Evolutionary conservation across 2,888 invertebrate genomes (phyloP), one percentile per base, ranked within the genome.

Genomic region (Nowickia ferox): DNA sequence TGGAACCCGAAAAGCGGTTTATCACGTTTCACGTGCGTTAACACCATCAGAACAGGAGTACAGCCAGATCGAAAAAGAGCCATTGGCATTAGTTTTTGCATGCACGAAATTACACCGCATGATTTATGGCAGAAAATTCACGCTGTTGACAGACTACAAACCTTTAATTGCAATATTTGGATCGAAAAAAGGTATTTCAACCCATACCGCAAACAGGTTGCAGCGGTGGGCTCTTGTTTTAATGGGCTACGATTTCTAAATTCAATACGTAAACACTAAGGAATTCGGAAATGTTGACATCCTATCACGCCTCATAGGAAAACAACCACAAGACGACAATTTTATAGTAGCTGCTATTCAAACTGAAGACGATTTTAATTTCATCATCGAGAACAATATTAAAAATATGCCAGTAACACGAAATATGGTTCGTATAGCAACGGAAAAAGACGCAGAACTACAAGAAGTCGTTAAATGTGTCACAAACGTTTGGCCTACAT

Each of bases 61-160:
- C 89, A 92, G 40, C 89, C 92, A 65, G 88, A 89, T 66, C 87
- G 90, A 76, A 42, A 76, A 59, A 19, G 55, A 63, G 66, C 48
- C 4, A n/a, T n/a, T n/a, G n/a, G n/a, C n/a, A n/a, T 13, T 68
- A 17, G 68, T 68, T n/a, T 68, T 19, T 19, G 69, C 69, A 9
- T 69, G 69, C 17, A 42, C 42, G 8, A 69, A 42, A 57, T 77
- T 68, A 22, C 66, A 77, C 46, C 51, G 44, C n/a, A 77, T 77
- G 68, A 77, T 76, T 40, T 76, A 76, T 53, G 76, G 65, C 15
- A 17, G 75, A 15, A 65, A 42, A 40, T 75, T 75, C 42, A 75
- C 75, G 10, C 19, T 75, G 10, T 51, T 75, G 19, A 63, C 75
- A 10, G 75, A 75, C 19, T 65, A 75, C 15, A 75, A 75, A 22